These are phyloP conservation scores for Halichondria panicea DNA, from an alignment of 37 sponge, comb jelly and placozoan species.

Conservation along the genomic window DNA sequence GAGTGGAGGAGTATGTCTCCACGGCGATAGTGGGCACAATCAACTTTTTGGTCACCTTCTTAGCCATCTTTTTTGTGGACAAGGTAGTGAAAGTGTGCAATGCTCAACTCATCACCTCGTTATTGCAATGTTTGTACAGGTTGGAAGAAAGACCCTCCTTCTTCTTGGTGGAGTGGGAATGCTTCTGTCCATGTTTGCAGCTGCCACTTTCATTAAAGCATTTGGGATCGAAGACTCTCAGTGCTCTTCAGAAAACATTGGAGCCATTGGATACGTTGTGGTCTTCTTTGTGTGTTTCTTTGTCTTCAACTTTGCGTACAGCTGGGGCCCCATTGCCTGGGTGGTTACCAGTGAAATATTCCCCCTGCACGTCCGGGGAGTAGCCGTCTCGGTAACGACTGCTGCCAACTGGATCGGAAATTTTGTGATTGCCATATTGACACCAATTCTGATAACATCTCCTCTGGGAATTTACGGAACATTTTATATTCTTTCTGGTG, in stretches of 20 bases:
- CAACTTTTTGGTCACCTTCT: constrained; percentile 73
- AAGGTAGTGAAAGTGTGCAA: constrained; percentile 52
- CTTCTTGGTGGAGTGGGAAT: constrained; percentile 63
- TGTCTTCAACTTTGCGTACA: constrained; percentile 80
- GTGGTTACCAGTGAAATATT: constrained; percentile 85
- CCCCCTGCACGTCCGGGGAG: constrained; percentile 62
- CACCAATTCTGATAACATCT: constrained; percentile 52
- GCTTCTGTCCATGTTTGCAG: constrained; percentile 29
- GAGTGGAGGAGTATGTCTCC: constrained; percentile 50
- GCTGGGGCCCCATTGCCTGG: constrained; percentile 79
- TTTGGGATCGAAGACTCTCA: neutral
- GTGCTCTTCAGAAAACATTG: neutral
- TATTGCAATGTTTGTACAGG: constrained; percentile 34
- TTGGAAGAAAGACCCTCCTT: constrained; percentile 71
- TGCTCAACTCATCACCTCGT: too few relatives aligned
- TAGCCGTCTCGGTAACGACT: constrained; percentile 65
- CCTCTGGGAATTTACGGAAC: constrained; percentile 52
- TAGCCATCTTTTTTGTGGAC: constrained; percentile 62
- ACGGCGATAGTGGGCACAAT: constrained; percentile 71
- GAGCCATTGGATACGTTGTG: constrained; percentile 44
- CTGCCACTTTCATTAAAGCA: constrained; percentile 39
- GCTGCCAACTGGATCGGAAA: constrained; percentile 75
- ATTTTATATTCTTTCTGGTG: constrained; percentile 48
- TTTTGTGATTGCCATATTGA: constrained; percentile 62
- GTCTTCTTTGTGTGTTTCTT: constrained; percentile 55